Conservation (phyloP, 1,140 invertebrate genomes). For the Pantala flavescens region DNA sequence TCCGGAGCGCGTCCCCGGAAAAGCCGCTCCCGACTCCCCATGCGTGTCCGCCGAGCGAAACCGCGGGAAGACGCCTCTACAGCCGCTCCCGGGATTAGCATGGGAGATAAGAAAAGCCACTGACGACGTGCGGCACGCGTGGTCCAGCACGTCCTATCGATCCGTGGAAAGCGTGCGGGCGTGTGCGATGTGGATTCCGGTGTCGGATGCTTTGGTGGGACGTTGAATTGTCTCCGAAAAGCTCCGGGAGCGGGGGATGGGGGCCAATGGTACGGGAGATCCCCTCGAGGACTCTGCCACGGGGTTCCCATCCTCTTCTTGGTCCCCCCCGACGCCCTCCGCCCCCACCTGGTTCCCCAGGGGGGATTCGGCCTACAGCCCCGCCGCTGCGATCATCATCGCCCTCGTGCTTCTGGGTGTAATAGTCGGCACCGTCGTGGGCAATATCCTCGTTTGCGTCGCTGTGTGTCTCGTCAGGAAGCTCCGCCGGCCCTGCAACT, state of each 20-base stretch:
- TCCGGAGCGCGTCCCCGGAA: too few species aligned
- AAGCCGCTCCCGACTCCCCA: too few species aligned
- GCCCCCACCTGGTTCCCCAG: constrained; percentile 12
- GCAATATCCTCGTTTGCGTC: constrained; percentile 75
- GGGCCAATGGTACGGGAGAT: not conserved
- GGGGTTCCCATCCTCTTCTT: not conserved
- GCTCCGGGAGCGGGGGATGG: not conserved
- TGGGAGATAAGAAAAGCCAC: too few species aligned
- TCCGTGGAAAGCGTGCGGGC: too few species aligned
- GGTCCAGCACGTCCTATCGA: too few species aligned
- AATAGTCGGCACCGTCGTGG: constrained; percentile 70
- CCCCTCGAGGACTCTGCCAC: not conserved
- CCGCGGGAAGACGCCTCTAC: too few species aligned
- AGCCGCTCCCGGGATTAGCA: too few species aligned
- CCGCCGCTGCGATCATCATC: constrained; percentile 52
- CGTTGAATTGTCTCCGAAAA: not conserved
- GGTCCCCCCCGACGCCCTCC: not conserved
- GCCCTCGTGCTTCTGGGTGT: constrained; percentile 59
- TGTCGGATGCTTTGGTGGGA: not conserved
- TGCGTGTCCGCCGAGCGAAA: too few species aligned
- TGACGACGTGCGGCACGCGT: too few species aligned
- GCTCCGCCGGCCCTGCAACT: constrained; percentile 71
- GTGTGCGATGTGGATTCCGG: not conserved
- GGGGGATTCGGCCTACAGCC: constrained; percentile 29
- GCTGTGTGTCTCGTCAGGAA: constrained; percentile 81